Evolutionary conservation across 2,113 vertebrate genomes (phyloP), one percentile per base, ranked within the genome.

Genomic region (Cyanoramphus novaezelandiae): DNA sequence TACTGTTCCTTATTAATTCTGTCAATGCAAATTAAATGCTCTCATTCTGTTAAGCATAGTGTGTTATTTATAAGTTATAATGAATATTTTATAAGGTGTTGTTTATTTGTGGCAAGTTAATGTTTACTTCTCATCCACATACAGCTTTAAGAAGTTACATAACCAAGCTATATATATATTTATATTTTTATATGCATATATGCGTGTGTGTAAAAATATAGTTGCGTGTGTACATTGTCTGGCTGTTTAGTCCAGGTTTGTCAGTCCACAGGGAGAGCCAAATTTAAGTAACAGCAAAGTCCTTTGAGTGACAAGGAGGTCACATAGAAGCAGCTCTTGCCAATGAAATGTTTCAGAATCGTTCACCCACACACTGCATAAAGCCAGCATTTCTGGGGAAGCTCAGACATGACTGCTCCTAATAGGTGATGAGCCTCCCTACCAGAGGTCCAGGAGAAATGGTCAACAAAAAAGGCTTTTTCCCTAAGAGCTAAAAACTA

Each of bases 201-300:
- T n/a, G 8, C 9, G 13, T n/a, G 13, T 4, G 20, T 29, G 43
- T 3, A 23, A 9, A 19, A 12, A 18, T 10, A n/a, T 43, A 11
- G 8, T 21, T 44, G 1, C 5, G 5, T 6, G 33, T 1, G 11
- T 8, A 2, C 27, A 11, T 9, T 25, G 15, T 28, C n/a, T 43
- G 25, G 53, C 49, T 43, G 25, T 62, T 75, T 37, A 64, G 46
- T 12, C 17, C 15, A 24, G 37, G 13, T 33, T 75, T 77, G 18
- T 57, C 53, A 62, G 33, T 24, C 29, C 35, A 60, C 16, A 69
- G 31, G 27, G 14, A 62, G 3, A 90, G 16, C 5, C 17, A 87
- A 37, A 90, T 43, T 35, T 16, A 63, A 60, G 18, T 24, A 31
- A 35, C 8, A 88, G 11, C 4, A 49, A 80, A 86, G 24, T 50